phyloP scores from a whole-genome alignment of 2,888 invertebrate species.

The Agonopterix alstromeriana region DNA sequence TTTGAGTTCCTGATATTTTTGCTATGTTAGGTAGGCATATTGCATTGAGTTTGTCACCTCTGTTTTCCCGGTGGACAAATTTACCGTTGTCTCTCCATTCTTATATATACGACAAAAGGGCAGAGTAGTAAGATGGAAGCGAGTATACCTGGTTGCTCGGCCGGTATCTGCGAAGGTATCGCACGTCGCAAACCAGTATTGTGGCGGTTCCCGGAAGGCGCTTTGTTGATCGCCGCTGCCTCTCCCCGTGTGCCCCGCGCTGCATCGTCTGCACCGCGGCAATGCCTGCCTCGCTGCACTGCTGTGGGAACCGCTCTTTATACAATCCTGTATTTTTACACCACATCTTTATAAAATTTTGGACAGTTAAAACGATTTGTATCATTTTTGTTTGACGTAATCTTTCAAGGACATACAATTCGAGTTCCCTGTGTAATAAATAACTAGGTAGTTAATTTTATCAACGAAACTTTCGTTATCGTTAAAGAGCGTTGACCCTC shows the following conservation, averaged over 20 bases:
- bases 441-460: too few relatives aligned
- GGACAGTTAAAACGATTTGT: too few relatives aligned
- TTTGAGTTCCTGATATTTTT: too few relatives aligned
- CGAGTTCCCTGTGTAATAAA: too few relatives aligned
- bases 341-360: too few relatives aligned
- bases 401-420: too few relatives aligned
- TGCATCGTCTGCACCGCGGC: constrained; percentile 19
- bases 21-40: too few relatives aligned
- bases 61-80: not conserved
- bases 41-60: too few relatives aligned
- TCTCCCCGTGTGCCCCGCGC: constrained; percentile 27
- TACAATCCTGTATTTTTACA: constrained; percentile 19
- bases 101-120: constrained; percentile 53
- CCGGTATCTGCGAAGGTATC: constrained; percentile 73
- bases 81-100: constrained; percentile 45
- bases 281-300: constrained; percentile 14
- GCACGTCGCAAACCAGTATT: constrained; percentile 76
- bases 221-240: constrained; percentile 46
- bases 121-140: constrained; percentile 16
- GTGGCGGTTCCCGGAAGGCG: constrained; percentile 72
- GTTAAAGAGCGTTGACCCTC: too few relatives aligned
- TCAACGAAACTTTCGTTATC: too few relatives aligned
- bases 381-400: too few relatives aligned
- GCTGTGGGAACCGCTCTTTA: constrained; percentile 32
- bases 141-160: constrained; percentile 44